Base-by-base conservation (phyloP, 2,113 vertebrate genomes). In the Balaeniceps rex region DNA sequence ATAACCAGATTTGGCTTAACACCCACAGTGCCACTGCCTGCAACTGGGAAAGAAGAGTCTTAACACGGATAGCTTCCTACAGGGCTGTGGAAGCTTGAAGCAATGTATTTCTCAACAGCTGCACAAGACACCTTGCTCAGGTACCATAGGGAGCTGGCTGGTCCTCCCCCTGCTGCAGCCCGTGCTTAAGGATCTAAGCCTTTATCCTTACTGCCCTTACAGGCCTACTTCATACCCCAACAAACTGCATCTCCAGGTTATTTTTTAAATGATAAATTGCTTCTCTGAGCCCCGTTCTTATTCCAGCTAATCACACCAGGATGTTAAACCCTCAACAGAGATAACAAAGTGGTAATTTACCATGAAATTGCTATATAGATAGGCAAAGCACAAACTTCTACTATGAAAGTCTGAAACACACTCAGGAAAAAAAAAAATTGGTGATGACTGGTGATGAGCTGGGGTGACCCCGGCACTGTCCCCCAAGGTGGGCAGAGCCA, bases 391-490 rank as follows among this genome's bases (percentile, higher is more conserved):
- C 36, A 46, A 71, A 65, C 19, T 63, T 57, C 16, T 38, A 29
- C 36, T 46, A 69, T 7, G 19, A 52, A 36, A 46, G n/a, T 33
- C 29, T 77, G 76, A 63, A 90, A 81, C 18, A 24, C 25, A 5
- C 14, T 40, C 21, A 17, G 36, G 33, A 40, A 61, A 61, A 60
- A 58, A 72, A 65, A 29, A 34, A 34, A 29, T 14, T 18, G 22
- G 12, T 25, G 14, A 34, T 21, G 14, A 51, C 12, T 46, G 49
- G 24, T 38, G 49, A 70, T 40, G 38, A 69, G 31, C n/a, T 72
- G 55, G 16, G 31, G 47, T 28, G 15, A 54, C 34, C 6, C 47
- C 24, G 4, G 71, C 6, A 2, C 19, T 0, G 0, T 28, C 7
- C 15, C 15, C 34, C 13, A 1, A 11, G 42, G 29, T 3, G 1